Base-by-base conservation (phyloP, 2,888 invertebrate genomes). In the Drosophila nr. medialis region DNA sequence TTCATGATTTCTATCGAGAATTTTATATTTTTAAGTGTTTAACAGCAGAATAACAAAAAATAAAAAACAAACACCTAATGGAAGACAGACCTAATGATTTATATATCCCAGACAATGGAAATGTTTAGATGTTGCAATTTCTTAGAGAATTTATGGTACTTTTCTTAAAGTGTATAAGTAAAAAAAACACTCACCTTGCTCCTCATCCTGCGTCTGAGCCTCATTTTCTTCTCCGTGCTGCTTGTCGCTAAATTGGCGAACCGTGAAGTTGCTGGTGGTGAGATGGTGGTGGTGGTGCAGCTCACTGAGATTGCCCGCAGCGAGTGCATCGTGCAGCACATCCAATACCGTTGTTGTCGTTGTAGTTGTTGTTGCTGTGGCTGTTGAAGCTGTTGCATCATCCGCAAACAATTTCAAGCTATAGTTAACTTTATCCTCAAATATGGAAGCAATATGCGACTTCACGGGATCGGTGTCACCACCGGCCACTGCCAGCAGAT, bases 401-500 rank as follows among this genome's bases (percentile, higher is more conserved):
- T 92, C 92, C 51, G 89, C 91, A 64, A 91, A 92, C 50, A 92
- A 53, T 64, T 92, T 91, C 18, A 92, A 71, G 36, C 92, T 92
- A 24, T 92, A 92, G 40, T 92, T 92, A 27, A 92, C 92, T 75
- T 92, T 92, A 75, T 92, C 92, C 81, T 92, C 92, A 60, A 92
- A 92, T 38, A 92, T 87, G 32, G 92, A 91, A 4, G 92, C 82
- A 38, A 92, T 92, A 72, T 92, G 90, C 53, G 83, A 90, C 59
- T 92, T 92, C 59, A 92, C 80, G 45, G 91, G 87, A 58, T 86
- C 90, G 36, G 65, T 75, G 4, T 72, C 72, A 6, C 70, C 66
- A 27, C 55, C 55, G 1, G 82, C 72, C 34, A 83, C 75, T 0
- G 78, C 36, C 38, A 92, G 68, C n/a, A 92, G 74, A 66, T 92